Evolutionary conservation across 2,797 vertebrate genomes (phyloP).

Genomic region (Sibirionetta formosa): DNA sequence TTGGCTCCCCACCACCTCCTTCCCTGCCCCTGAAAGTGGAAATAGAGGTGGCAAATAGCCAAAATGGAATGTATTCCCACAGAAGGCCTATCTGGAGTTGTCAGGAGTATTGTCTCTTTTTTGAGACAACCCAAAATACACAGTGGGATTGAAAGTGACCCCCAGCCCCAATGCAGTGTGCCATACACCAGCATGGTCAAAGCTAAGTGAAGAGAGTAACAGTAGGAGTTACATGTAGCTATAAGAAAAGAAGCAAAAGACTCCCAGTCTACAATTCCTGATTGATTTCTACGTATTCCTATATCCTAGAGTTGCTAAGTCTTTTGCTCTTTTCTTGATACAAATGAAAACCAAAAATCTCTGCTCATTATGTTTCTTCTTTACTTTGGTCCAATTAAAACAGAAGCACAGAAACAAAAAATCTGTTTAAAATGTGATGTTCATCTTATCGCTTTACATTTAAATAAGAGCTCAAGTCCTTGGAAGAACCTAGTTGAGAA

Average conservation of each 20-base stretch:
- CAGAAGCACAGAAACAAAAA: neutral
- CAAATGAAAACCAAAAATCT: neutral
- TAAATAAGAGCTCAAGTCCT: neutral
- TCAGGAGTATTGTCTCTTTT: neutral
- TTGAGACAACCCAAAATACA: accelerated
- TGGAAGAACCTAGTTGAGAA: neutral
- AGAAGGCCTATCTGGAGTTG: neutral
- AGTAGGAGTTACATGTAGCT: neutral
- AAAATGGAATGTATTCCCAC: neutral
- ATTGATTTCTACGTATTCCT: neutral
- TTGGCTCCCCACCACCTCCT: neutral
- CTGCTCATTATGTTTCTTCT: neutral
- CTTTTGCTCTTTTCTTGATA: neutral
- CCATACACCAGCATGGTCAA: accelerated
- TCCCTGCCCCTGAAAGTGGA: neutral
- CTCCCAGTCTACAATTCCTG: neutral
- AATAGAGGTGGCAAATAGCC: neutral
- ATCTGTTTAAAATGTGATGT: neutral
- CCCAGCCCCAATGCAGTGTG: accelerated
- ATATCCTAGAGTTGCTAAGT: neutral
- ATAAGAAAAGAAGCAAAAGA: neutral
- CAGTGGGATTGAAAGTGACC: neutral
- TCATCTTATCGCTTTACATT: neutral
- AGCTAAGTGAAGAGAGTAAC: neutral
- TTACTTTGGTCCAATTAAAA: neutral